These are phyloP conservation scores for Poeciliopsis infans DNA, from an alignment of 2,797 vertebrate species.

Conservation along the genomic window DNA sequence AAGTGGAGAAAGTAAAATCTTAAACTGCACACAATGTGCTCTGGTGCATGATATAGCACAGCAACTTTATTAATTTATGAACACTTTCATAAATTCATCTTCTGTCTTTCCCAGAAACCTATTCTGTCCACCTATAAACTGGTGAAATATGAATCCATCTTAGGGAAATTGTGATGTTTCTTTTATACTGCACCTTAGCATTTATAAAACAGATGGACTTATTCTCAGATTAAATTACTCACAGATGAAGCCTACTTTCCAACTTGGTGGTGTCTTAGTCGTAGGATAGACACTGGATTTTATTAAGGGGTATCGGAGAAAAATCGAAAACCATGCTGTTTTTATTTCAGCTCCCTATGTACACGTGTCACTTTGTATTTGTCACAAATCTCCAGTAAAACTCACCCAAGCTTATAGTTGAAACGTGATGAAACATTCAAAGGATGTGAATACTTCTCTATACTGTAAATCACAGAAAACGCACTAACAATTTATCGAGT, in stretches of 20 bases:
- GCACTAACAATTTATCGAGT: background rate
- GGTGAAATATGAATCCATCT: background rate
- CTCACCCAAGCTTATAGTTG: background rate
- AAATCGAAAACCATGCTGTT: background rate
- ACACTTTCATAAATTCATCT: constrained; percentile 23
- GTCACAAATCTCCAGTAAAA: background rate
- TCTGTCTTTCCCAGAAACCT: constrained; percentile 24
- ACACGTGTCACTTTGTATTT: background rate
- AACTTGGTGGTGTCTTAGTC: background rate
- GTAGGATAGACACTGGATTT: background rate
- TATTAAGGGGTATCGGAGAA: background rate
- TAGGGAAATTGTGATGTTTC: background rate
- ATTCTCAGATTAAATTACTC: background rate
- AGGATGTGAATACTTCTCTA: background rate
- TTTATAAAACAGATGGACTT: background rate
- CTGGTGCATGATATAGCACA: constrained; percentile 34
- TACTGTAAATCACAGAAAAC: background rate
- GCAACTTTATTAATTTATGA: constrained; percentile 26
- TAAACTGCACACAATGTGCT: constrained; percentile 39
- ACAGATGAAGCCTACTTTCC: background rate
- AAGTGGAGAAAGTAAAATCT: constrained; percentile 51
- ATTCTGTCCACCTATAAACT: constrained; percentile 1
- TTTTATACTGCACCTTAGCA: background rate
- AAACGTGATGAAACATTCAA: background rate
- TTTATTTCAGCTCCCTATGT: background rate